Conservation (phyloP, 2,113 vertebrate genomes). For the Brienomyrus longianalis region DNA sequence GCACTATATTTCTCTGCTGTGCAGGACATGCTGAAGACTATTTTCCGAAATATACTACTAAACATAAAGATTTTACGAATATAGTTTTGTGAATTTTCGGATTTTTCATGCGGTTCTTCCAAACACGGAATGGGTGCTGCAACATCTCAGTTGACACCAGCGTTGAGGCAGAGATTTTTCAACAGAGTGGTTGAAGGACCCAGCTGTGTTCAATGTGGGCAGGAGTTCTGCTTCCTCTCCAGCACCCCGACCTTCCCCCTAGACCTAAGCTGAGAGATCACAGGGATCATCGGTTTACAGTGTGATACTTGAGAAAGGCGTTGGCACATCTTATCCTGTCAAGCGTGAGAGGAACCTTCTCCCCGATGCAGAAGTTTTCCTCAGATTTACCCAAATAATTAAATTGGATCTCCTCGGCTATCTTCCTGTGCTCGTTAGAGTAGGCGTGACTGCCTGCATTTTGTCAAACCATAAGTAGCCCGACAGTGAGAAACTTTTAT, state of each 20-base stretch:
- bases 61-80: neutral
- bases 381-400: conserved; percentile 11
- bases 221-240: neutral
- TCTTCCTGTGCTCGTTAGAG: neutral
- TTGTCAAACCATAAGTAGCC: neutral
- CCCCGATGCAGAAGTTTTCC: neutral
- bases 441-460: neutral
- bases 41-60: neutral
- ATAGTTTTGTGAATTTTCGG: neutral
- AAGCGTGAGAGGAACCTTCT: neutral
- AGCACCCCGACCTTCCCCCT: neutral
- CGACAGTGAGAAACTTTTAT: neutral
- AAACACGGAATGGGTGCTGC: neutral
- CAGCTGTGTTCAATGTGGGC: neutral
- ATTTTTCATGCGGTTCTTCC: neutral
- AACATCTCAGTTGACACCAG: neutral
- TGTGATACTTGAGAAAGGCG: neutral
- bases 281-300: neutral
- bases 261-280: neutral
- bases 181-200: neutral
- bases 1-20: neutral
- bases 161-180: neutral
- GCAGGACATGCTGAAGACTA: neutral
- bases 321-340: neutral
- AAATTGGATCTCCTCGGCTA: neutral